Conservation (phyloP, 2,888 invertebrate genomes). For the Cephus spinipes region DNA sequence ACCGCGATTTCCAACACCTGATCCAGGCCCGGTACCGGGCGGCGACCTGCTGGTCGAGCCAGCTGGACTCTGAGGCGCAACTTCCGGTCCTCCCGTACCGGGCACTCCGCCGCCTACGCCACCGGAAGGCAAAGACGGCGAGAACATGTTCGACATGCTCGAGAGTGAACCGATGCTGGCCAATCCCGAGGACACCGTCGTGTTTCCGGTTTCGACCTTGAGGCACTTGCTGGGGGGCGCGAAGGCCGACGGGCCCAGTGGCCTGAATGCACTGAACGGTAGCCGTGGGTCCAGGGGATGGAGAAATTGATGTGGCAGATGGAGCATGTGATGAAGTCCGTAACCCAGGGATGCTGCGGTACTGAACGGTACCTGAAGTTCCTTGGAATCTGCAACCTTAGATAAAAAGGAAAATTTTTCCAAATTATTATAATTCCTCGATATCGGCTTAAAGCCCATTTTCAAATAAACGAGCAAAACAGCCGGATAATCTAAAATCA, state of each 20-base stretch:
- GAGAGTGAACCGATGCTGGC: slow-evolving; percentile 60
- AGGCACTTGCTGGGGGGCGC: slow-evolving; percentile 76
- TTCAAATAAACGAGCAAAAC: not conserved
- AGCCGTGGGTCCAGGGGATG: slow-evolving; percentile 75
- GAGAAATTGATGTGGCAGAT: slow-evolving; percentile 79
- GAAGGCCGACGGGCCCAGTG: slow-evolving; percentile 76
- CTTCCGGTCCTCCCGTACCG: slow-evolving; percentile 41
- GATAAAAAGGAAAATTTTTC: not conserved
- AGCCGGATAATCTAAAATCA: not conserved
- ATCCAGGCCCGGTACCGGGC: slow-evolving; percentile 42
- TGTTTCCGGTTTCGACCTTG: slow-evolving; percentile 58
- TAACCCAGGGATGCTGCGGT: slow-evolving; percentile 71
- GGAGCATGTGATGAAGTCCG: slow-evolving; percentile 77
- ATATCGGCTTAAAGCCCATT: not conserved
- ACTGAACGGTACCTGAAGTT: slow-evolving; percentile 75
- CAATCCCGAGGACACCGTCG: slow-evolving; percentile 55
- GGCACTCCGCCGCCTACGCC: slow-evolving; percentile 30
- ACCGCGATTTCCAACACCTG: slow-evolving; percentile 50
- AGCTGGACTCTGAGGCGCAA: slow-evolving; percentile 61
- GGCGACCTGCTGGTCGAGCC: slow-evolving; percentile 63
- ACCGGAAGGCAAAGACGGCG: slow-evolving; percentile 52
- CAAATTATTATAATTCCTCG: not conserved
- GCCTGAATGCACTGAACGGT: slow-evolving; percentile 73
- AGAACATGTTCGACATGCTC: slow-evolving; percentile 65
- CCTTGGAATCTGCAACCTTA: slow-evolving; percentile 68